phyloP scores from a whole-genome alignment of 2,797 vertebrate genomes.

The Galagoides demidoff region DNA sequence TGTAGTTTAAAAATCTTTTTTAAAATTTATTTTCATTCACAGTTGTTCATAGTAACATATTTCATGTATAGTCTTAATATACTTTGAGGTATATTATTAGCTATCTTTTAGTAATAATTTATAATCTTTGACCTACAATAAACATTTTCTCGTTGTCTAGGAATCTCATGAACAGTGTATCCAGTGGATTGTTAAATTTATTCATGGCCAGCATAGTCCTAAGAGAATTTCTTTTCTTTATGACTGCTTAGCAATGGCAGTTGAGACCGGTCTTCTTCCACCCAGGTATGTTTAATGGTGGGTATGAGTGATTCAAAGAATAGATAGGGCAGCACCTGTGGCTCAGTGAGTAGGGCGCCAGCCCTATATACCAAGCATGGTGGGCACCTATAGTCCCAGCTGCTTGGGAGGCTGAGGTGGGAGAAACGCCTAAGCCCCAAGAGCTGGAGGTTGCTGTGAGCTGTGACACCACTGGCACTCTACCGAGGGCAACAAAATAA shows the following conservation, averaged over 20 bases:
- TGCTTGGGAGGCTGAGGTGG: too few relatives aligned
- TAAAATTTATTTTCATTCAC: neutral
- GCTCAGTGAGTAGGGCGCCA: too few relatives aligned
- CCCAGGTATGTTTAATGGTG: conserved; percentile 91
- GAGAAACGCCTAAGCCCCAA: too few relatives aligned
- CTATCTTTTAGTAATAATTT: neutral
- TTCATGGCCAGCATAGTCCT: conserved; percentile 97
- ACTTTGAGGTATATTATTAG: neutral
- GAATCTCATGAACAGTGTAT: conserved; percentile 99
- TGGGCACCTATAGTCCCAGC: too few relatives aligned
- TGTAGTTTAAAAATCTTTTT: neutral
- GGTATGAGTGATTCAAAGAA: neutral
- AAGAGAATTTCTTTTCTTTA: conserved; percentile 99
- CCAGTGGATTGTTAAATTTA: conserved; percentile 98
- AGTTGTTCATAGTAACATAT: conserved; percentile 2
- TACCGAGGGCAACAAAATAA: too few relatives aligned
- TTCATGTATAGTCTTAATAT: conserved; percentile 22
- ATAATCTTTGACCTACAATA: neutral
- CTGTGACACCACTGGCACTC: too few relatives aligned
- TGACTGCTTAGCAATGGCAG: conserved; percentile 98
- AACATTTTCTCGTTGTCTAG: conserved; percentile 85
- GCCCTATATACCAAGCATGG: too few relatives aligned
- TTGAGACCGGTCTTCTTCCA: conserved; percentile 95
- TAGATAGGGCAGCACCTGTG: neutral
- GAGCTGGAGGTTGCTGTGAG: too few relatives aligned